Percentiles rank a stretch among this genome's conserved stretches.
phyloP scores from a whole-genome alignment of 2,113 vertebrate genomes.

The Galbula dea region DNA sequence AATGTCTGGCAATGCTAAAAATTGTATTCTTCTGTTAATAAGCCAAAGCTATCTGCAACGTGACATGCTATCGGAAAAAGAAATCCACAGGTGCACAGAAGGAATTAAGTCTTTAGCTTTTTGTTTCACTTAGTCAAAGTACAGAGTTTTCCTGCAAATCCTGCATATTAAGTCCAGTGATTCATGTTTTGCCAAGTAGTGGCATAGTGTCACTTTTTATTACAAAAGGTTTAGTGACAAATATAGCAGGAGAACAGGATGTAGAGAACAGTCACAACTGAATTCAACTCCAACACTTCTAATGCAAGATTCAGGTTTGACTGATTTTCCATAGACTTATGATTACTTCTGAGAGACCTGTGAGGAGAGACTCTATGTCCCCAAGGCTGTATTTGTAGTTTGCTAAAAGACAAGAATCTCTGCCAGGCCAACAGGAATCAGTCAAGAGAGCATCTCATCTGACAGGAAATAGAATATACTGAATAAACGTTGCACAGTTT shows the following conservation, averaged over 20 bases:
- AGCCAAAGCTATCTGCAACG: not conserved
- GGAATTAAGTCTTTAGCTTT: not conserved
- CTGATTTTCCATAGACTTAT: not conserved
- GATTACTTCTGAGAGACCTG: not conserved
- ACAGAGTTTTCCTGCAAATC: not conserved
- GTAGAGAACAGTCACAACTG: not conserved
- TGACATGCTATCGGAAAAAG: not conserved
- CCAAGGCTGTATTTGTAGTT: not conserved
- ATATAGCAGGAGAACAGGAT: not conserved
- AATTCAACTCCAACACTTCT: not conserved
- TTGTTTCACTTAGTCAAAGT: not conserved
- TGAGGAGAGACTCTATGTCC: not conserved
- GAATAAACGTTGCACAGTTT: not conserved
- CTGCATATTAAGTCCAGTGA: not conserved
- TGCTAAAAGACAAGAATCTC: not conserved
- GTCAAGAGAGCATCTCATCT: not conserved
- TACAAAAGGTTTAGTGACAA: not conserved
- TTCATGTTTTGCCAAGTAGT: not conserved
- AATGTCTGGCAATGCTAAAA: not conserved
- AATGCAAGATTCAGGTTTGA: not conserved
- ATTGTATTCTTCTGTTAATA: not conserved
- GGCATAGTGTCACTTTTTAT: not conserved
- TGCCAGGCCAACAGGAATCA: constrained; percentile 39
- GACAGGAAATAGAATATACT: not conserved
- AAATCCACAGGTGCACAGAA: not conserved